phyloP scores from a whole-genome alignment of 2,113 vertebrate species.

The Corvus moneduloides region DNA sequence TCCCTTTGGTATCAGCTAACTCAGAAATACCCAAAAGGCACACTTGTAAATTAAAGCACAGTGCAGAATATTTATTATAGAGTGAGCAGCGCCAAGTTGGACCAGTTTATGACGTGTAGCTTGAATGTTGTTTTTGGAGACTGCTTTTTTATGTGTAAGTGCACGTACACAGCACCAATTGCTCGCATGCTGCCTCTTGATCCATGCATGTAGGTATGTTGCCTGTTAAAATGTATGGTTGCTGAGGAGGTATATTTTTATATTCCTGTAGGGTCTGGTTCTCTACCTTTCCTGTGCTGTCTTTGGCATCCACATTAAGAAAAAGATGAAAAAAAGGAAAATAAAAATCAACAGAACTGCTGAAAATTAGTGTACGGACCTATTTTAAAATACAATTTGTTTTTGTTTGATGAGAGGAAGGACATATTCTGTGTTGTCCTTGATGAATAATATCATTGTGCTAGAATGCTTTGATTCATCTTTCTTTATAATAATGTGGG shows the following conservation, averaged over 20 bases:
- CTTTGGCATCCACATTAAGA: conserved; percentile 37
- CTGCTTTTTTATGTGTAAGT: background rate
- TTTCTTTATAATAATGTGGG: background rate
- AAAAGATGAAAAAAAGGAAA: conserved; percentile 1
- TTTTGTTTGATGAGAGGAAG: background rate
- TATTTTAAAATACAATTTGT: conserved; percentile 21
- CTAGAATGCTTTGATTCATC: background rate
- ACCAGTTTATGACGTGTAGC: background rate
- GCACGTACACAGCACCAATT: background rate
- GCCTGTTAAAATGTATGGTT: background rate
- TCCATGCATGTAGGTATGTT: background rate
- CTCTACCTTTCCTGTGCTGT: conserved; percentile 36
- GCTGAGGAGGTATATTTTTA: conserved; percentile 19
- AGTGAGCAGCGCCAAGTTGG: background rate
- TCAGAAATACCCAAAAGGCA: background rate
- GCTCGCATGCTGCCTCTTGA: background rate
- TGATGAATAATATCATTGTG: conserved; percentile 52
- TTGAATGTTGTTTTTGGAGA: conserved; percentile 43
- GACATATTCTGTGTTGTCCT: background rate
- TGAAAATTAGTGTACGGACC: background rate
- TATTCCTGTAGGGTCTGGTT: conserved; percentile 6
- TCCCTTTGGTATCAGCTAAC: background rate
- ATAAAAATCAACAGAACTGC: background rate
- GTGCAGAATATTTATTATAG: background rate
- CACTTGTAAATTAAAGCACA: background rate